Percentiles rank a stretch among this genome's conserved stretches.
These are phyloP conservation scores for Petrosia ficiformis DNA, from an alignment of 37 sponge, comb jelly and placozoan species.

Conservation along the genomic window DNA sequence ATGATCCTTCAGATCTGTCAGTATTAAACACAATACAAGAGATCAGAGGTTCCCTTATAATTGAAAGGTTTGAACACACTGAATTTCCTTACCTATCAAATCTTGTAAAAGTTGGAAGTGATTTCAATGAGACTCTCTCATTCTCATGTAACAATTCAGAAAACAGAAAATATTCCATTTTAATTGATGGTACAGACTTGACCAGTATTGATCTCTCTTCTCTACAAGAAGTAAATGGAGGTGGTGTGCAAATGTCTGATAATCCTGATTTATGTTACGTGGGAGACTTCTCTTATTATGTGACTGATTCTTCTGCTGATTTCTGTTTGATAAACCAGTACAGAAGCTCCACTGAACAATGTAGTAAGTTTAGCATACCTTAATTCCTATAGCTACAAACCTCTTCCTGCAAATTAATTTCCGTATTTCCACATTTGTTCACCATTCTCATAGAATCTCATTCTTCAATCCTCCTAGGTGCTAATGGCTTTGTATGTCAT, in stretches of 20 bases:
- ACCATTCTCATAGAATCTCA: neutral
- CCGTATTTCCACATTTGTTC: neutral
- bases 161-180: neutral
- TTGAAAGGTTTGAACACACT: neutral
- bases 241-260: conserved; percentile 2
- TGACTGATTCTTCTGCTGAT: neutral
- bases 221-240: conserved; percentile 20
- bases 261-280: conserved; percentile 50
- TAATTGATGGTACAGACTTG: neutral
- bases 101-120: conserved; percentile 24
- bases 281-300: conserved; percentile 22
- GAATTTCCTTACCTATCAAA: conserved; percentile 51
- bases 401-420: neutral
- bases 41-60: conserved; percentile 43
- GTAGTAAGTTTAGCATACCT: conserved; percentile 14
- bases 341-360: conserved; percentile 4
- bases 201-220: conserved; percentile 38
- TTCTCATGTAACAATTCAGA: neutral
- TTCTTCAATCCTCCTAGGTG: conserved; percentile 5
- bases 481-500: conserved; percentile 41
- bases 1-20: conserved; percentile 1
- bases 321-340: neutral
- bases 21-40: conserved; percentile 38
- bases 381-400: neutral
- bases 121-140: neutral